Base-by-base conservation (phyloP, 1,140 invertebrate species). In the Ceratoteleas bidentatus region DNA sequence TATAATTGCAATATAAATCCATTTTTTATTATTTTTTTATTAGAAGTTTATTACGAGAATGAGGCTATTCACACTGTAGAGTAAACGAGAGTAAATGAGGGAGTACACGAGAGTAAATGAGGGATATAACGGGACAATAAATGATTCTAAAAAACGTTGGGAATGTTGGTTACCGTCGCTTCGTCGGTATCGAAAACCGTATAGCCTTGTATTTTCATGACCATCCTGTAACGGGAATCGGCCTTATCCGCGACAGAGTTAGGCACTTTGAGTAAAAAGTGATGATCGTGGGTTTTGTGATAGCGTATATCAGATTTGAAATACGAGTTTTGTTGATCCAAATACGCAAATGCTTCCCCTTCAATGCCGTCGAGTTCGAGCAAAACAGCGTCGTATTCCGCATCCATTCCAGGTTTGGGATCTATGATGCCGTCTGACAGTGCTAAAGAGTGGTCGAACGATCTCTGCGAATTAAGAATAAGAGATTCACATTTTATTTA, bases 221-320 rank as follows among this genome's bases (percentile, higher is more conserved):
- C 95, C 32, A 99, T 87, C 53, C 96, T 94, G 89, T 97, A 98
- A 1, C 94, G 93, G 5, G 93, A 87, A 0, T 94, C 93, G 2
- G 96, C 95, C 88, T 94, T 95, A 57, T 93, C 92, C 0, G 93
- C 90, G 62, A 93, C 93, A 33, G 89, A 92, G 61, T 98, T 97
- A 0, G 98, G 96, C 14, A 99, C 93, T 92, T 99, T 98, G 33
- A 99, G 90, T 86, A 99, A 97, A 91, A 95, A 99, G 4, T 98
- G 93, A 88, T 98, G 99, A 86, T 96, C 97, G 64, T 97, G 98
- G 3, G 91, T 93, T 1, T 98, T 98, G 88, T 96, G 94, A 89
- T 96, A 99, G 0, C 90, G 90, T 0, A 98, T 90, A 93, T 97
- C 90, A 6, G 92, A 93, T 0, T 89, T 90, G 45, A 93, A 92